phyloP scores from a whole-genome alignment of 2,113 vertebrate species.

The Podarcis muralis region DNA sequence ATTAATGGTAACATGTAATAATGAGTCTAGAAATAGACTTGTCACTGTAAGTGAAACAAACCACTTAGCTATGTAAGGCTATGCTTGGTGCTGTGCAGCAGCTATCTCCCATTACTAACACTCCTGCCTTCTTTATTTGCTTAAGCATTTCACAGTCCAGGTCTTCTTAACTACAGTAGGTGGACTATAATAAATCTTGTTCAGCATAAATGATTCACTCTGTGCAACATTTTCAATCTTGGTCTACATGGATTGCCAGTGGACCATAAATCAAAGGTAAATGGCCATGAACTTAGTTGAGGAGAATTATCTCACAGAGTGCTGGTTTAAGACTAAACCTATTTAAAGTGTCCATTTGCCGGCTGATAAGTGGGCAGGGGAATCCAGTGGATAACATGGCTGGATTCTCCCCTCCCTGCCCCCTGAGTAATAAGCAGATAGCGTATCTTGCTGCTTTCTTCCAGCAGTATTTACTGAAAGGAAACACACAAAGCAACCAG shows the following conservation, averaged over 20 bases:
- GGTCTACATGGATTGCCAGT: background rate
- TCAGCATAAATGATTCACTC: slow-evolving; percentile 52
- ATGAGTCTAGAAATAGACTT: slow-evolving; percentile 33
- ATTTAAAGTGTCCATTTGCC: slow-evolving; percentile 8
- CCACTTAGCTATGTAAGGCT: slow-evolving; percentile 29
- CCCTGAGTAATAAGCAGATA: background rate
- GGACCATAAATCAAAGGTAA: slow-evolving; percentile 52
- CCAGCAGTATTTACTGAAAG: background rate
- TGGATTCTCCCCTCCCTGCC: slow-evolving; percentile 1
- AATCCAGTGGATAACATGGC: background rate
- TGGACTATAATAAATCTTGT: slow-evolving; percentile 52
- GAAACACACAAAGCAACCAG: background rate
- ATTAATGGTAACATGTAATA: slow-evolving; percentile 1
- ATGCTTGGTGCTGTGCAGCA: slow-evolving; percentile 41
- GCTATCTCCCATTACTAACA: slow-evolving; percentile 44
- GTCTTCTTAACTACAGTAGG: slow-evolving; percentile 62
- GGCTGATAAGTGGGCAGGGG: background rate
- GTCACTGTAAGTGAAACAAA: slow-evolving; percentile 28
- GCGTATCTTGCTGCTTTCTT: background rate
- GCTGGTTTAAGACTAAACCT: background rate
- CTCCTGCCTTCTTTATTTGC: slow-evolving; percentile 53
- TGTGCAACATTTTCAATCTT: slow-evolving; percentile 40
- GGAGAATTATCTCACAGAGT: background rate
- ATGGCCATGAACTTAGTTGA: slow-evolving; percentile 26
- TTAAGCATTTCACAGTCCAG: slow-evolving; percentile 59